phyloP scores from a whole-genome alignment of 2,113 vertebrate species.

The Callopanchax toddi region DNA sequence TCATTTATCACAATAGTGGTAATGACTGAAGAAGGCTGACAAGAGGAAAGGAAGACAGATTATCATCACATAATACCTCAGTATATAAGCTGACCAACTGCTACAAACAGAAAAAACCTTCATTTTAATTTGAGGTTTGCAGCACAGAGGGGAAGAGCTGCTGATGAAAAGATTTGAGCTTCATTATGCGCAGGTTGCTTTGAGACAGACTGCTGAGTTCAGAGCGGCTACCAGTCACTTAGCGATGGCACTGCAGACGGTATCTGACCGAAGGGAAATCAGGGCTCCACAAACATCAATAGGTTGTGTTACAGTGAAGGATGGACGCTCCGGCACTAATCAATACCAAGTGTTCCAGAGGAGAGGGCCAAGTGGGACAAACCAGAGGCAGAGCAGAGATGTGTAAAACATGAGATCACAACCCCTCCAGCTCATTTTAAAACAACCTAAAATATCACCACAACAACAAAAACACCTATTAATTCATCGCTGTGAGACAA shows the following conservation, averaged over 20 bases:
- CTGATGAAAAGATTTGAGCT: conserved; percentile 27
- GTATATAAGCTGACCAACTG: conserved; percentile 39
- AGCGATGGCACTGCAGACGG: conserved; percentile 31
- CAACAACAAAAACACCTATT: neutral
- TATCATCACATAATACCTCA: conserved; percentile 47
- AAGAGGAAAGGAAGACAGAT: conserved; percentile 67
- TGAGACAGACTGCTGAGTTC: conserved; percentile 14
- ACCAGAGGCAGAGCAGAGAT: conserved; percentile 30
- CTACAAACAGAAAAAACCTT: conserved; percentile 5
- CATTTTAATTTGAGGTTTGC: conserved; percentile 27
- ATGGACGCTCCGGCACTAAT: conserved; percentile 48
- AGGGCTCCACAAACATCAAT: conserved; percentile 64
- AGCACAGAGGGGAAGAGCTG: conserved; percentile 4
- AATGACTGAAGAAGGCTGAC: conserved; percentile 64
- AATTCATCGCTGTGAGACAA: conserved; percentile 10
- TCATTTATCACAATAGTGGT: conserved; percentile 73
- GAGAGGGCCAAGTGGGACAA: conserved; percentile 21
- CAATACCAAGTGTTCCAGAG: conserved; percentile 52
- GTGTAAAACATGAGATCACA: conserved; percentile 45
- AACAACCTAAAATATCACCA: neutral
- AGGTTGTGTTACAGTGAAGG: conserved; percentile 70
- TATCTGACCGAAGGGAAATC: conserved; percentile 63
- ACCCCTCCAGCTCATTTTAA: conserved; percentile 25
- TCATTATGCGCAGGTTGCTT: conserved; percentile 8
- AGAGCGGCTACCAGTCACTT: conserved; percentile 46